Evolutionary conservation across 1,140 invertebrate species (phyloP).

Genomic region (Cydia strobilella): DNA sequence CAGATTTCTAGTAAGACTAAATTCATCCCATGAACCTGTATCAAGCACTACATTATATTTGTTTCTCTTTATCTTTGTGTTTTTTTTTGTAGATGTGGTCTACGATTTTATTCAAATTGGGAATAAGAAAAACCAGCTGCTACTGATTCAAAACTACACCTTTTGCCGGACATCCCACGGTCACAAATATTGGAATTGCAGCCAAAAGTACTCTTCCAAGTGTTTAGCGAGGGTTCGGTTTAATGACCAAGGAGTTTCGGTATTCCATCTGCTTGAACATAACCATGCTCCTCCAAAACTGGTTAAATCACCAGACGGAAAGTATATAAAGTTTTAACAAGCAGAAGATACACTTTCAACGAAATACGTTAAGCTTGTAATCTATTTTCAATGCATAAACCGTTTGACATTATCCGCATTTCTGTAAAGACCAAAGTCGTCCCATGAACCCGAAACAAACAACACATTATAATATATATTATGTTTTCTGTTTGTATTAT

Average conservation of each 20-base stretch:
- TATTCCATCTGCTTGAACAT: background rate
- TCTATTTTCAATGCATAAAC: no score
- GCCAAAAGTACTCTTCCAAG: no score
- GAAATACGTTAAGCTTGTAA: background rate
- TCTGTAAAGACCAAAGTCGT: no score
- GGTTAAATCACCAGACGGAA: background rate
- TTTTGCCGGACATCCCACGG: background rate
- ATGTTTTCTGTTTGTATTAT: background rate
- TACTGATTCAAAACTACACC: background rate
- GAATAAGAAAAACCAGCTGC: background rate
- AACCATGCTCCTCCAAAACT: constrained; percentile 4
- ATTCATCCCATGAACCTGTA: no score
- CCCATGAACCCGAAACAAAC: no score
- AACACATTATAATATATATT: background rate
- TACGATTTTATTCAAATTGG: background rate
- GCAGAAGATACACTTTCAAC: background rate
- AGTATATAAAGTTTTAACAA: background rate
- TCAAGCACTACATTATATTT: background rate
- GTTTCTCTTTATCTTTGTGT: background rate
- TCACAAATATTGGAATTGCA: background rate
- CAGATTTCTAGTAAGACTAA: no score
- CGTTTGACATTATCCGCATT: no score
- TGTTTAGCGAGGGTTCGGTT: constrained; percentile 6
- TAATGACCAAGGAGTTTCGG: background rate
- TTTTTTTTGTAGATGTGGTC: background rate